Base-by-base conservation (phyloP, 92 coral and sea anemone genomes). In the Bergia sp. region DNA sequence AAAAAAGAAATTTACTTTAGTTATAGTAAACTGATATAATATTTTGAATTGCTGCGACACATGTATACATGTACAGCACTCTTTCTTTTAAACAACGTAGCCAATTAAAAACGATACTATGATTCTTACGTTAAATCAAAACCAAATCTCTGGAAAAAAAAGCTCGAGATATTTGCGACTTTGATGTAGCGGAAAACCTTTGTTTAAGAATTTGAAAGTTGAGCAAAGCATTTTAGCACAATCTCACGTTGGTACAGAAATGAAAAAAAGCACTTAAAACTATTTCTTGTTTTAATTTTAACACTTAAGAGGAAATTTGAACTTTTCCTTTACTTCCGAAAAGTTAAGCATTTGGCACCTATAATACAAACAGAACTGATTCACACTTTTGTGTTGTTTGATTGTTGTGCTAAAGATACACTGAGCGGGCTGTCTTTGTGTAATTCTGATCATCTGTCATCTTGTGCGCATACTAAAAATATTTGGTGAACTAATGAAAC, bases 261-360 rank as follows among this genome's bases (percentile, higher is more conserved):
- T 4, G 29, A 61, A 21, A 61, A 61, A 61, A 0, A 18, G 29
- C 11, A 10, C 13, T 55, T 55, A 21, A 65, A 69, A 1, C 39
- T n/a, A 6, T 69, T 69, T 69, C 75, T 36, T 36, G 13, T 73
- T 49, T 79, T 79, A 79, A 79, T 79, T 45, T 47, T 79, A 10
- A 79, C 64, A 79, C 82, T n/a, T 49, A 7, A 7, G 40, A 79
- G 39, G 66, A 79, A 79, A 79, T 79, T 79, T 79, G 43, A 79
- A 79, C 61, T 0, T 49, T 23, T 79, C 43, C 49, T 37, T 36
- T 10, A 79, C 20, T 45, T 49, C 65, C 66, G 82, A 79, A 79
- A 47, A 53, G 57, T 79, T 79, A 79, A 79, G 82, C 41, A 49
- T 49, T 66, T 79, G 38, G 37, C 82, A 79, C 82, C 82, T 53